A percentile compares a stretch with the other conserved stretches of the same genome.
Conservation (phyloP, 2,888 invertebrate species). For the Macaria liturata region DNA sequence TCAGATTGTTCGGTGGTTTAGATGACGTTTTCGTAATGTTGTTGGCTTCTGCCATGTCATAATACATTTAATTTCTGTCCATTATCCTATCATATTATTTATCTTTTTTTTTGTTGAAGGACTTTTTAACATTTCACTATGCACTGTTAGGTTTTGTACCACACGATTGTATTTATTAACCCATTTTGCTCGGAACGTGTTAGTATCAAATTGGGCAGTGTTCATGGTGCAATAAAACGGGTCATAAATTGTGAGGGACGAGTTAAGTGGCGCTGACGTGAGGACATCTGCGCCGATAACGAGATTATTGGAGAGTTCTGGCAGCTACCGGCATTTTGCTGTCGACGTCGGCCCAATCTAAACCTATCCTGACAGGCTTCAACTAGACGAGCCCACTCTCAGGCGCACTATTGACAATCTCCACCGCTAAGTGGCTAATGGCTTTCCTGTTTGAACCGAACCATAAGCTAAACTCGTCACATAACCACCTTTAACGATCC, state of each 20-base stretch:
- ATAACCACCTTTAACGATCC: too few relatives aligned
- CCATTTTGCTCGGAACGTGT: neutral
- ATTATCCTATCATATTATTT: too few relatives aligned
- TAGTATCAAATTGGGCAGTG: conserved; percentile 25
- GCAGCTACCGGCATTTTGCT: conserved; percentile 9
- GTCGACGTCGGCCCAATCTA: conserved; percentile 11
- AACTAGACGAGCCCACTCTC: conserved; percentile 17
- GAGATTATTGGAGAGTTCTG: conserved; percentile 43
- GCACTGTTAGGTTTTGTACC: too few relatives aligned
- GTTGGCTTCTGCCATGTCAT: too few relatives aligned
- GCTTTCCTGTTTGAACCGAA: conserved; percentile 12
- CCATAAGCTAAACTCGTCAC: too few relatives aligned
- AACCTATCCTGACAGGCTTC: conserved; percentile 20
- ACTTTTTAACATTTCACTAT: too few relatives aligned
- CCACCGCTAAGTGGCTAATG: conserved; percentile 23
- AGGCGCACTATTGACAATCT: conserved; percentile 15
- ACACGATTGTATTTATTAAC: neutral
- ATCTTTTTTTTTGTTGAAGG: too few relatives aligned
- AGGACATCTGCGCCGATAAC: conserved; percentile 50
- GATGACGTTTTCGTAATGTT: too few relatives aligned
- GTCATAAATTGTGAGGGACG: conserved; percentile 44
- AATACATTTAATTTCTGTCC: too few relatives aligned
- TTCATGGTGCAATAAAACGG: conserved; percentile 42
- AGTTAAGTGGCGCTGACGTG: conserved; percentile 39
- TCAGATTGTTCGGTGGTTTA: too few relatives aligned